Base-by-base conservation (phyloP, 1,140 invertebrate species). In the Atta colombica region DNA sequence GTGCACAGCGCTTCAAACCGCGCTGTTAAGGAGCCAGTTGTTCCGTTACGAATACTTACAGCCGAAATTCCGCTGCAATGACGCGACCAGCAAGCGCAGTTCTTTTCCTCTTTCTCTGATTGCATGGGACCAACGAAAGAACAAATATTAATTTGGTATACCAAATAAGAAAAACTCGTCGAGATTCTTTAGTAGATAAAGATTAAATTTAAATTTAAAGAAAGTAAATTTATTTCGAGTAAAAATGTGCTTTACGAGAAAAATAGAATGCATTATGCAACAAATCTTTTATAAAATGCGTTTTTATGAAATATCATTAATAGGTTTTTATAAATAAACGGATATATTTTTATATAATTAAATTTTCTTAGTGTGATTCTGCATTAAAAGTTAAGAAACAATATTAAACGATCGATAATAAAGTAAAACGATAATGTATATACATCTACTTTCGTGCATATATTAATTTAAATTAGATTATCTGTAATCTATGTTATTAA, bases 41-140 rank as follows among this genome's bases (percentile, higher is more conserved):
- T 90, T 90, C 89, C 89, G 89, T 90, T 90, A 89, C 85, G 78
- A 75, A 90, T 89, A 89, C 85, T 87, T 74, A 58, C 51, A 61
- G 28, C 25, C 65, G 21, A 85, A 74, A 89, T 90, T 87, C 85
- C 88, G 55, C 21, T 25, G 68, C 78, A 82, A 28, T 82, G 78
- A 82, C 53, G 61, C 75, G 45, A 25, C 18, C 51, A 39, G 60
- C 8, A 39, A 21, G 28, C 71, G 78, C 72, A 77, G 61, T 72
- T 58, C 45, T 75, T 18, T 51, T 55, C 35, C 16, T 60, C 78
- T 55, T 69, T 49, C 35, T 28, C 35, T 39, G 16, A 58, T n/a
- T 53, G n/a, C 28, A 14, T 16, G 45, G 7, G 12, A 25, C 21
- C 45, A 28, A 68, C 2, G 7, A 68, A 53, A 10, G 55, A 25